Percentiles rank a stretch among this genome's conserved stretches.
Evolutionary conservation across 2,797 vertebrate species (phyloP).

Genomic region (Calcarius lapponicus): DNA sequence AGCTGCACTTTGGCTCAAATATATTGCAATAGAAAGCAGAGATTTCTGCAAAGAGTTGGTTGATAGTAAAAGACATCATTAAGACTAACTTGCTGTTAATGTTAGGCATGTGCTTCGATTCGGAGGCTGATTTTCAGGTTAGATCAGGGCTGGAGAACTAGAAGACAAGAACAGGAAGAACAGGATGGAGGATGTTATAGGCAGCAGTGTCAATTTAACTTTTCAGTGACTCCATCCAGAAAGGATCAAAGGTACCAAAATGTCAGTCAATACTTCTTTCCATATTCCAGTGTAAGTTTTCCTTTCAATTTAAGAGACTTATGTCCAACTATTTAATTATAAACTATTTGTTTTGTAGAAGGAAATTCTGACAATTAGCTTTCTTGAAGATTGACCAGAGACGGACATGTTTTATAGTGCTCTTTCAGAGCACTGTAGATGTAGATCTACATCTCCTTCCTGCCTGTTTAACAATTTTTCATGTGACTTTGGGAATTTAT

Average conservation of each 20-base stretch:
- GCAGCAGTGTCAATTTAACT: not conserved
- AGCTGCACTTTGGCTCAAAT: not conserved
- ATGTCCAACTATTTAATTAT: not conserved
- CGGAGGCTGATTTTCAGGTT: not conserved
- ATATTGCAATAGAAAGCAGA: not conserved
- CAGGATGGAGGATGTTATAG: not conserved
- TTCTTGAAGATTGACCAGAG: not conserved
- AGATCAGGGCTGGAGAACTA: not conserved
- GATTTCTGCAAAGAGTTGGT: not conserved
- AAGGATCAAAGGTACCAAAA: not conserved
- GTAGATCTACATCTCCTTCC: not conserved
- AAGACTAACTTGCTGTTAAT: not conserved
- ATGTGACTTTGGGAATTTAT: not conserved
- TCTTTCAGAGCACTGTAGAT: not conserved
- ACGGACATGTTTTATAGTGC: not conserved
- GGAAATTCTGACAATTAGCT: not conserved
- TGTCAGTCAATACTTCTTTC: not conserved
- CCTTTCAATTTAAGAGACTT: not conserved
- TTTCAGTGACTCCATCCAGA: not conserved
- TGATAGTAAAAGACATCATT: not conserved
- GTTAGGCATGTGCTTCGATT: accelerated
- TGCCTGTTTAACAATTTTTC: not conserved
- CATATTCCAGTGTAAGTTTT: not conserved
- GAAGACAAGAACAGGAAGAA: not conserved
- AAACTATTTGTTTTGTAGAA: not conserved